These are phyloP conservation scores for Hydrozoanthus tunicans DNA, from an alignment of 64 coral and sea anemone species.

Conservation along the genomic window DNA sequence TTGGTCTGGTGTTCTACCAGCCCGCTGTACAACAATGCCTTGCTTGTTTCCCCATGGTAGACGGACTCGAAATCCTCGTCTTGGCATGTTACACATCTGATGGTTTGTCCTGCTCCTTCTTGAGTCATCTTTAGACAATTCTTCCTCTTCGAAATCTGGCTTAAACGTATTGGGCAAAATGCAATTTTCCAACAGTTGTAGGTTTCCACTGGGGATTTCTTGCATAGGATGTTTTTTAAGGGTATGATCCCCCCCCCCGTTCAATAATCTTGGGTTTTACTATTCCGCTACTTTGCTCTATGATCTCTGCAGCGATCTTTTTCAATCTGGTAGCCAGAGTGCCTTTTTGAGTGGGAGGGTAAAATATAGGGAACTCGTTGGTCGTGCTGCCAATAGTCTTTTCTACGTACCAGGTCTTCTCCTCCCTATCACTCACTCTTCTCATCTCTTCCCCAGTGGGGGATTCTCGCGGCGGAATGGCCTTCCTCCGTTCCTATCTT, in stretches of 20 bases:
- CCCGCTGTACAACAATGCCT: no score
- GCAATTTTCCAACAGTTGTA: not conserved
- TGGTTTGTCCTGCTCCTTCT: no score
- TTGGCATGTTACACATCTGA: no score
- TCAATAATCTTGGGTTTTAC: slow-evolving; percentile 2
- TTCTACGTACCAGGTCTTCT: not conserved
- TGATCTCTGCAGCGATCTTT: not conserved
- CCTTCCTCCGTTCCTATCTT: not conserved
- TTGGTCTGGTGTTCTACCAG: no score
- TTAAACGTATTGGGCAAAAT: not conserved
- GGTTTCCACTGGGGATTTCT: not conserved
- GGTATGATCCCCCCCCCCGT: not conserved
- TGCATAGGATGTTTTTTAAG: not conserved
- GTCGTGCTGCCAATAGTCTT: not conserved
- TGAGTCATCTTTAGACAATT: no score
- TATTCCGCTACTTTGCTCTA: not conserved
- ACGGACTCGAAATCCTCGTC: no score
- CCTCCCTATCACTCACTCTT: not conserved
- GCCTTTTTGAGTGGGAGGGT: not conserved
- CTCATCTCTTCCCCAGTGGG: not conserved
- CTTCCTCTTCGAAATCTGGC: not conserved
- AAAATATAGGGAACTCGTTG: not conserved
- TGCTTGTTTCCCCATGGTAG: no score
- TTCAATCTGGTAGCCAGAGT: not conserved
- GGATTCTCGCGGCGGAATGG: not conserved